A percentile compares a stretch with the other conserved stretches of the same genome.
Evolutionary conservation across 30 jellyfish, hydroid and myxozoan genomes (phyloP).

Genomic region (Aurelia aurita): DNA sequence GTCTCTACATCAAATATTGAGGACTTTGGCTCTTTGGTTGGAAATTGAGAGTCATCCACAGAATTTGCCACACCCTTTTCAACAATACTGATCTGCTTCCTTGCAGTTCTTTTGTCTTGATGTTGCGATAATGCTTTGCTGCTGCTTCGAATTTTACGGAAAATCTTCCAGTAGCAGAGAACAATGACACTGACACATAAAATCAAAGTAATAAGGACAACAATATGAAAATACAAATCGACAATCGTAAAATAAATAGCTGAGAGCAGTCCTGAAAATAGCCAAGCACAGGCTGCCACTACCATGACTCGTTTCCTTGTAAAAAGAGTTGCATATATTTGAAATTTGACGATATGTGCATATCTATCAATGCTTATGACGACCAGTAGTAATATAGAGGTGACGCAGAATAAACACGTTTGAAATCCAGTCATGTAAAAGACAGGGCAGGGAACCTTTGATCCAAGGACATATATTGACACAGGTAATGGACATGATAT

Average conservation of each 20-base stretch:
- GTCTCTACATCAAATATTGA: too few species aligned
- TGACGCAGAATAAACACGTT: slow-evolving; percentile 31
- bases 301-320: too few species aligned
- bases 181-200: neutral
- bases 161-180: slow-evolving; percentile 14
- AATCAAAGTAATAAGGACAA: neutral
- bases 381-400: slow-evolving; percentile 26
- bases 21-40: too few species aligned
- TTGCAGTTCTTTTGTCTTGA: too few species aligned
- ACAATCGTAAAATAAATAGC: neutral
- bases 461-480: neutral
- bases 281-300: slow-evolving; percentile 10
- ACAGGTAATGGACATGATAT: slow-evolving; percentile 9
- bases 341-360: slow-evolving; percentile 7
- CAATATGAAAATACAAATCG: slow-evolving; percentile 14
- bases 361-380: slow-evolving; percentile 45
- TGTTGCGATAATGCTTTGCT: neutral
- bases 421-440: neutral
- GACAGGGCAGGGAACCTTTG: neutral
- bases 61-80: too few species aligned
- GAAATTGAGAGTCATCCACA: too few species aligned
- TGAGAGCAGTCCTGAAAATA: neutral
- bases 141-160: neutral
- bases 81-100: too few species aligned
- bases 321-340: neutral